Evolutionary conservation across 1,140 invertebrate genomes (phyloP), one percentile per base, ranked within the genome.

Genomic region (Rhizoglyphus robini): DNA sequence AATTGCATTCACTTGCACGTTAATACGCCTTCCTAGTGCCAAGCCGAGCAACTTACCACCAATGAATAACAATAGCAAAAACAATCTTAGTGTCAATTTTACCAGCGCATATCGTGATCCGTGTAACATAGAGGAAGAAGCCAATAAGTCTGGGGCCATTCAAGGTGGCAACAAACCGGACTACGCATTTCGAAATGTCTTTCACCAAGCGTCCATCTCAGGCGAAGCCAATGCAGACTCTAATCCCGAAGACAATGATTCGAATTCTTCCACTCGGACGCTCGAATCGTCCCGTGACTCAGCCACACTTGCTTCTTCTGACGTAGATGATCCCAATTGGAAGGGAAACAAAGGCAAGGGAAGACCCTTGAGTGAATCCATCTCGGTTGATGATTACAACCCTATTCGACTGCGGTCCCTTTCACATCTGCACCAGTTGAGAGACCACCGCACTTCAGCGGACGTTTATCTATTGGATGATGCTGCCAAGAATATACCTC

Each of bases 311-410:
- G 23, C 41, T 23, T 46, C 41, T 23, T 46, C 41, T 46, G 41
- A 46, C 41, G 23, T 23, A 15, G 41, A 46, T 23, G 41, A 46
- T 46, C 41, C 41, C 41, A 46, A 46, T 46, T 46, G 41, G 41
- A 46, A 46, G 41, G 41, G 41, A 15, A 25, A 54, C 51, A 54
- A 8, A 23, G 23, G 20, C 23, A 15, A 32, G 20, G 51, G 20
- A 54, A 54, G 51, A 8, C 51, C 51, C 8, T 32, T 54, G 51
- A 54, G 51, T 32, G 51, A 54, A 32, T 54, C 51, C 8, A 54
- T 54, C 20, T 5, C 15, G 20, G 8, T 23, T 15, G 51, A 32
- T 32, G 31, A 32, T 32, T 27, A 32, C 51, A 54, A 32, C 23
- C 23, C 51, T 11, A 8, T 54, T 8, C 51, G 51, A 54, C 51